Conservation (phyloP, 2,113 vertebrate species). For the Oreochromis spilurus region DNA sequence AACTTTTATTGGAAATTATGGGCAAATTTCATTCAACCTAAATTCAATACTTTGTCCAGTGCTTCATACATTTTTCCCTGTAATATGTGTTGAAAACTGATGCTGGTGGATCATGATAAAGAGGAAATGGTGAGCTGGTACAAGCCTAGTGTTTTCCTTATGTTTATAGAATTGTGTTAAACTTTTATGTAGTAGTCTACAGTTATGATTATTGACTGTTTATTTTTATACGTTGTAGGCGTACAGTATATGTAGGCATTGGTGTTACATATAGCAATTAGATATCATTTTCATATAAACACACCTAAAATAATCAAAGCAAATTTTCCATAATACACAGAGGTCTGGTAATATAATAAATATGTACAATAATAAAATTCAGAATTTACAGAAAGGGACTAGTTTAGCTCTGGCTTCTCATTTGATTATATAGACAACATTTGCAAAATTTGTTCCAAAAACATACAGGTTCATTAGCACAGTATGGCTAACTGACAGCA, state of each 20-base stretch:
- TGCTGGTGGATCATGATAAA: fast-evolving
- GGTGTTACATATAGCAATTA: not conserved
- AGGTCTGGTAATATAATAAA: not conserved
- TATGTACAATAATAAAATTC: not conserved
- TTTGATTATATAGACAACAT: not conserved
- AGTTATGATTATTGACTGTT: not conserved
- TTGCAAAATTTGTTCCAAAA: not conserved
- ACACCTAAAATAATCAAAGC: not conserved
- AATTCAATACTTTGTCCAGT: fast-evolving
- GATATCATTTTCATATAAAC: not conserved
- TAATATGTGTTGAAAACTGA: not conserved
- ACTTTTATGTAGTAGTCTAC: not conserved
- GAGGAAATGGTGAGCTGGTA: not conserved
- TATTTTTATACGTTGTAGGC: not conserved
- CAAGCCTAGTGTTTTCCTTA: not conserved
- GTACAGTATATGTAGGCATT: not conserved
- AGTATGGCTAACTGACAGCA: not conserved
- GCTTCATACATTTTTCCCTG: not conserved
- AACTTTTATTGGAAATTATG: not conserved
- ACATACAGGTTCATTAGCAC: not conserved
- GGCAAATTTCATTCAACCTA: not conserved
- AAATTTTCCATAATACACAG: not conserved
- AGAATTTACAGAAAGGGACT: not conserved
- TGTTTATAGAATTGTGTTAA: not conserved
- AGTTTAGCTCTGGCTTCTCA: not conserved